Evolutionary conservation across 2,113 vertebrate species (phyloP).

Genomic region (Hemiscyllium ocellatum): DNA sequence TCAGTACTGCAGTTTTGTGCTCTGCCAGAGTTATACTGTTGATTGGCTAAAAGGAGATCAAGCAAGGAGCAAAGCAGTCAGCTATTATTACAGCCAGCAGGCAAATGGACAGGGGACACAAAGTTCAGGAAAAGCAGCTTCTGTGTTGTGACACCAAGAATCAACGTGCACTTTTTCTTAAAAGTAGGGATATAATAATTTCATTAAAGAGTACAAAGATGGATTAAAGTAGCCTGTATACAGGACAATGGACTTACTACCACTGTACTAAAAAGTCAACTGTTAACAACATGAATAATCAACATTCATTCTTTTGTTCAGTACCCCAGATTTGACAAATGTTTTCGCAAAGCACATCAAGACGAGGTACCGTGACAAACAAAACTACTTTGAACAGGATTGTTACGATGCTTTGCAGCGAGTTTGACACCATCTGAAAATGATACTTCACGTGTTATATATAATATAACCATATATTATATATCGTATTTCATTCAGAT

Average conservation of each 20-base stretch:
- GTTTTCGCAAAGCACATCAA: not conserved
- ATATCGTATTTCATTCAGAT: not conserved
- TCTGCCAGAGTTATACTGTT: not conserved
- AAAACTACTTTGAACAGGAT: not conserved
- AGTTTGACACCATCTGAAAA: not conserved
- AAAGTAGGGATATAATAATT: slow-evolving; percentile 26
- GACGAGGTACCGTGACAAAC: not conserved
- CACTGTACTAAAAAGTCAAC: slow-evolving; percentile 5
- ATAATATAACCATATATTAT: slow-evolving; percentile 21
- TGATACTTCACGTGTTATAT: not conserved
- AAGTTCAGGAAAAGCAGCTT: not conserved
- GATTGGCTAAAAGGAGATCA: not conserved
- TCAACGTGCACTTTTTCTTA: slow-evolving; percentile 29
- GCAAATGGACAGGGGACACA: not conserved
- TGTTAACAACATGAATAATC: slow-evolving; percentile 14
- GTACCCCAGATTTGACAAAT: not conserved
- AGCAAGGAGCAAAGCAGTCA: not conserved
- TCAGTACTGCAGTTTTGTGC: not conserved
- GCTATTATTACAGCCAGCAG: not conserved
- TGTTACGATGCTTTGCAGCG: too few species aligned
- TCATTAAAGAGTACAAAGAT: slow-evolving; percentile 29
- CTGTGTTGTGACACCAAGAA: not conserved
- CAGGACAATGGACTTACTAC: slow-evolving; percentile 7
- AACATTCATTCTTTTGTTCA: slow-evolving; percentile 5
- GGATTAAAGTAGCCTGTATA: slow-evolving; percentile 27